Percentiles rank a stretch among this genome's conserved stretches.
These are phyloP conservation scores for Drosophila pachea DNA, from an alignment of 1,140 invertebrate genomes.

Conservation along the genomic window DNA sequence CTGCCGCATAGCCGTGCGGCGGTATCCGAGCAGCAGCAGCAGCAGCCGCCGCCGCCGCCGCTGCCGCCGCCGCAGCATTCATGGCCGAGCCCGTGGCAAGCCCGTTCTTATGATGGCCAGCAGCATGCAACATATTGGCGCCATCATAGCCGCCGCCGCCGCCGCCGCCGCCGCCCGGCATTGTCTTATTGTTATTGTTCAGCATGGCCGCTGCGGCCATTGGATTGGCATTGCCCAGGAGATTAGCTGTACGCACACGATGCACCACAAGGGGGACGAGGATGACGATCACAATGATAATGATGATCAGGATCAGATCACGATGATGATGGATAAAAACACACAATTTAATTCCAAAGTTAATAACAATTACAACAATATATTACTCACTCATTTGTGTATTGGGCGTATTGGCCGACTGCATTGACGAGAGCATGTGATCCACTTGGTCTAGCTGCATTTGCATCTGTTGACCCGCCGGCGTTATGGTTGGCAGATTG, in stretches of 20 bases:
- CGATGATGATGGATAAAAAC: no score
- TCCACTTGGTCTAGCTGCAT: constrained; percentile 55
- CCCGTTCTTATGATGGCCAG: constrained; percentile 59
- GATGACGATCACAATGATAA: not conserved
- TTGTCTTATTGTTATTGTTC: constrained; percentile 68
- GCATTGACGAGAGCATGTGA: constrained; percentile 62
- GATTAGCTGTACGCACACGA: constrained; percentile 42
- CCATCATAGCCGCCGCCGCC: constrained; percentile 8
- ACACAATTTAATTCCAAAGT: no score
- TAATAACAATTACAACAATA: no score
- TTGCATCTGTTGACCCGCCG: constrained; percentile 34
- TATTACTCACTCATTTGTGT: constrained; percentile 61
- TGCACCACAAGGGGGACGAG: not conserved
- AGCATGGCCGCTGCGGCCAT: constrained; percentile 62
- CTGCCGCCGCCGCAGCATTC: constrained; percentile 2
- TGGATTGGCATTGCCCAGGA: constrained; percentile 54
- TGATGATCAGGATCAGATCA: not conserved
- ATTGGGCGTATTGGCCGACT: constrained; percentile 40
- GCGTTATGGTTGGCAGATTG: constrained; percentile 32
- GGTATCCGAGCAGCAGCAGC: constrained; percentile 2
- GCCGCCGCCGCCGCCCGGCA: constrained; percentile 31
- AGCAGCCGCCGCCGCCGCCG: constrained; percentile 14
- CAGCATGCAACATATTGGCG: constrained; percentile 25
- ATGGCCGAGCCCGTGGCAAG: constrained; percentile 38
- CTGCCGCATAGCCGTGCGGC: constrained; percentile 25